A percentile compares a stretch with the other conserved stretches of the same genome.
Conservation (phyloP, 2,797 vertebrate genomes). For the Hozukius guyotensis region DNA sequence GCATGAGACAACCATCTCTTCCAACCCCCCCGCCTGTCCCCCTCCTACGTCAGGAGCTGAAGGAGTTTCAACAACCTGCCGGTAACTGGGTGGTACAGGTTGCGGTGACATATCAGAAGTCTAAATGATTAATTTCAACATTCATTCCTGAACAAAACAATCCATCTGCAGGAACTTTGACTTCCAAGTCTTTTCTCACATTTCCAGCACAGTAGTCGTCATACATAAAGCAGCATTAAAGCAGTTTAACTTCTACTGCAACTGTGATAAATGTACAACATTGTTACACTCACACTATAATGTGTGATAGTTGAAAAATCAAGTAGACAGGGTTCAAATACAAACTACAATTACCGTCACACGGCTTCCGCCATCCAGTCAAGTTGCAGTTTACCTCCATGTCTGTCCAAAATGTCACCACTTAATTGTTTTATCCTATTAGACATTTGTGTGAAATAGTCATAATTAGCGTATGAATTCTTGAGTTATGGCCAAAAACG, state of each 20-base stretch:
- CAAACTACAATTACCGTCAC: neutral
- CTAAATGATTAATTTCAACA: slow-evolving; percentile 26
- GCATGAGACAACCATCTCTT: slow-evolving; percentile 48
- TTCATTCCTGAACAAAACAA: neutral
- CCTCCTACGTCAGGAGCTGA: neutral
- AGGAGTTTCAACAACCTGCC: slow-evolving; percentile 3
- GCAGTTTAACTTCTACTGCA: neutral
- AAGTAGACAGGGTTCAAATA: neutral
- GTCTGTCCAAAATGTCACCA: no score
- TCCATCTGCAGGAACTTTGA: neutral
- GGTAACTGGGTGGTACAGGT: slow-evolving; percentile 35
- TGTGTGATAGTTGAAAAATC: neutral
- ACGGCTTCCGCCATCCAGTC: no score
- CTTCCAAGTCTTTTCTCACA: neutral
- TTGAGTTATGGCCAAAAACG: no score
- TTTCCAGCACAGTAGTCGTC: neutral
- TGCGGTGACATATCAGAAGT: slow-evolving; percentile 28
- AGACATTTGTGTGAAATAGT: no score
- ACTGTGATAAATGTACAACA: neutral
- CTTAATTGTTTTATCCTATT: no score
- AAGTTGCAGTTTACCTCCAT: no score
- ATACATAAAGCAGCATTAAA: neutral
- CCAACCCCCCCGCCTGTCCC: neutral
- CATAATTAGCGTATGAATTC: no score
- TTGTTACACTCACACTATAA: neutral